phyloP scores from a whole-genome alignment of 2,888 invertebrate genomes.

The Balanococcus diminutus region DNA sequence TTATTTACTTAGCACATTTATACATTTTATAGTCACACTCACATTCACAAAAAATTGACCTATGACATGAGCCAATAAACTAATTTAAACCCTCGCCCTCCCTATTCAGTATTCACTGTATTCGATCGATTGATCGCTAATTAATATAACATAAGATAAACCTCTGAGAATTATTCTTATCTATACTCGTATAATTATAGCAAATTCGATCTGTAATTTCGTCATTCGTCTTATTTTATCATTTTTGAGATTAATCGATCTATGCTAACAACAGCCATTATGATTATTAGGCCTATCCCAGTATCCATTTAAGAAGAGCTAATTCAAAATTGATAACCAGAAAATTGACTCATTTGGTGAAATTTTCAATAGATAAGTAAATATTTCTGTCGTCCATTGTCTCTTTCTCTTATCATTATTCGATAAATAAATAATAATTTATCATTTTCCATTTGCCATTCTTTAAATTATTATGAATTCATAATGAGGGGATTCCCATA shows the following conservation, averaged over 20 bases:
- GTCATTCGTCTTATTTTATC: neutral
- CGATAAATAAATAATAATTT: too few relatives aligned
- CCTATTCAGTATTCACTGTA: too few relatives aligned
- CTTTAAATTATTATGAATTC: neutral
- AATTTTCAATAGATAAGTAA: neutral
- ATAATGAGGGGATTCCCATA: too few relatives aligned
- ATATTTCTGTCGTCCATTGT: neutral
- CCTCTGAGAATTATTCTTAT: neutral
- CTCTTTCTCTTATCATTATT: neutral
- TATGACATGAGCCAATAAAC: neutral
- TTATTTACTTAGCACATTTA: too few relatives aligned
- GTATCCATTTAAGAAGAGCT: neutral
- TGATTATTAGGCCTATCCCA: neutral
- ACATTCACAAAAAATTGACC: neutral
- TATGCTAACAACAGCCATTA: neutral
- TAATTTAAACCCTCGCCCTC: too few relatives aligned
- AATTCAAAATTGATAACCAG: neutral
- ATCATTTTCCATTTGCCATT: neutral
- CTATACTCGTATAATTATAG: neutral
- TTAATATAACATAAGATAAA: neutral
- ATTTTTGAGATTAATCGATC: neutral
- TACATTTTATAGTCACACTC: too few relatives aligned
- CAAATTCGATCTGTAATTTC: neutral
- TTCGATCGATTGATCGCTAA: neutral
- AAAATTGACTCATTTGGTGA: neutral